These are phyloP conservation scores for Leptogaster cylindrica DNA, from an alignment of 2,888 invertebrate species.

Conservation along the genomic window DNA sequence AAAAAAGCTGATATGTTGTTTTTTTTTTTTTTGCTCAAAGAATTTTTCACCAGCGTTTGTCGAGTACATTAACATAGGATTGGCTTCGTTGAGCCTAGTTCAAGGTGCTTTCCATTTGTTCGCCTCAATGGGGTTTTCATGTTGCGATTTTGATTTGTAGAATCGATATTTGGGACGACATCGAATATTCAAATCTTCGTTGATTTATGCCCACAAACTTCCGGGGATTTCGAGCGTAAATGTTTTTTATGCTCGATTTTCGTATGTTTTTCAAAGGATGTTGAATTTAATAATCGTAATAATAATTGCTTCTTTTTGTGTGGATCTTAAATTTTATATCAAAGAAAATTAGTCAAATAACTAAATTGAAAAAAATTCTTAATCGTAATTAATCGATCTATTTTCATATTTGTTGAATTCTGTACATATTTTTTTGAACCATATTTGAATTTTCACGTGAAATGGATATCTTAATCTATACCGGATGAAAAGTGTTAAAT, in stretches of 20 bases:
- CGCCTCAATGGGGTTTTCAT: neutral
- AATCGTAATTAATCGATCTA: no score
- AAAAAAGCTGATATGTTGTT: constrained; percentile 9
- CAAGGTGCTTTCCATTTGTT: neutral
- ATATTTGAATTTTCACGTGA: neutral
- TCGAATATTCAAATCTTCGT: constrained; percentile 12
- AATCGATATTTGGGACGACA: neutral
- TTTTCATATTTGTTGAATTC: no score
- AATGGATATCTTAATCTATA: neutral
- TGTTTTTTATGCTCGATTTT: neutral
- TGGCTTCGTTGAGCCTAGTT: constrained; percentile 34
- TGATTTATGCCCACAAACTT: constrained; percentile 27
- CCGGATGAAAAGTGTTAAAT: constrained; percentile 8
- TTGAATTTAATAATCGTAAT: constrained; percentile 11
- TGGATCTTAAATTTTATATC: neutral
- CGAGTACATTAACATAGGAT: constrained; percentile 15
- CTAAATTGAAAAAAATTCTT: no score
- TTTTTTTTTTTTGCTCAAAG: constrained; percentile 26
- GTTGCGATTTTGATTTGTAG: constrained; percentile 23
- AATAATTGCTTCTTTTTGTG: neutral
- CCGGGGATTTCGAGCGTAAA: neutral
- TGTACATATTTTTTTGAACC: no score
- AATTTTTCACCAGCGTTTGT: constrained; percentile 30
- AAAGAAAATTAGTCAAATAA: no score
- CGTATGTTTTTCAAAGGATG: neutral